Percentiles rank a stretch among this genome's conserved stretches.
Conservation (phyloP, 2,888 invertebrate genomes). For the Nemapogon koenigi region DNA sequence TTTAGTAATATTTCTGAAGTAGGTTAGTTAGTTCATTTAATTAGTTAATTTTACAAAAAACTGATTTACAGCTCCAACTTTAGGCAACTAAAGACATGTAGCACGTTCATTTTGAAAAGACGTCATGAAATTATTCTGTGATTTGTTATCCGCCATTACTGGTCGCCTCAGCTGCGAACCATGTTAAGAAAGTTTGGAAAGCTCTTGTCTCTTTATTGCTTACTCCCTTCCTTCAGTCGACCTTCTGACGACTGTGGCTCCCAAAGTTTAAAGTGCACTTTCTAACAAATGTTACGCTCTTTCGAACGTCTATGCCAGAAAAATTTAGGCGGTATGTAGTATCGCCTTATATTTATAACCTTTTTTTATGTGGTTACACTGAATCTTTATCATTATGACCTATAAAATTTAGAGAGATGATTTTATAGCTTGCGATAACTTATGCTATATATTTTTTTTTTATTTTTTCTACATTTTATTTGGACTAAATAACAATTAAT, state of each 20-base stretch:
- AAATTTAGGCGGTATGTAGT: background rate
- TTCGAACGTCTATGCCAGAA: background rate
- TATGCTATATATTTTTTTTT: too few relatives aligned
- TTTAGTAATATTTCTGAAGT: too few relatives aligned
- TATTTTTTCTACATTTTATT: too few relatives aligned
- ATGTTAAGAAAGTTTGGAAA: conserved; percentile 6
- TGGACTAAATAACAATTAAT: too few relatives aligned
- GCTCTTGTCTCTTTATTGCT: conserved; percentile 9
- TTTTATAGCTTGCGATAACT: too few relatives aligned
- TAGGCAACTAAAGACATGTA: too few relatives aligned
- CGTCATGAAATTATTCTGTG: conserved; percentile 5
- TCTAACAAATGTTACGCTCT: conserved; percentile 25
- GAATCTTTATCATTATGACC: background rate
- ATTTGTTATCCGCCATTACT: conserved; percentile 3
- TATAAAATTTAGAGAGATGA: background rate
- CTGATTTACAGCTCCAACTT: too few relatives aligned
- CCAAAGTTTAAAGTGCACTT: conserved; percentile 32
- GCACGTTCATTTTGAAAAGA: too few relatives aligned
- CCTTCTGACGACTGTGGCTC: conserved; percentile 10
- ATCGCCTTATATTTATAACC: background rate
- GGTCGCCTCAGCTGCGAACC: background rate
- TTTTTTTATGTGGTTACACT: background rate
- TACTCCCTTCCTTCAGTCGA: conserved; percentile 1
- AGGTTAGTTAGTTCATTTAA: too few relatives aligned
- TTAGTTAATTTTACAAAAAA: too few relatives aligned